Base-by-base conservation (phyloP, 2,797 vertebrate genomes). In the Arrhamphus sclerolepis region DNA sequence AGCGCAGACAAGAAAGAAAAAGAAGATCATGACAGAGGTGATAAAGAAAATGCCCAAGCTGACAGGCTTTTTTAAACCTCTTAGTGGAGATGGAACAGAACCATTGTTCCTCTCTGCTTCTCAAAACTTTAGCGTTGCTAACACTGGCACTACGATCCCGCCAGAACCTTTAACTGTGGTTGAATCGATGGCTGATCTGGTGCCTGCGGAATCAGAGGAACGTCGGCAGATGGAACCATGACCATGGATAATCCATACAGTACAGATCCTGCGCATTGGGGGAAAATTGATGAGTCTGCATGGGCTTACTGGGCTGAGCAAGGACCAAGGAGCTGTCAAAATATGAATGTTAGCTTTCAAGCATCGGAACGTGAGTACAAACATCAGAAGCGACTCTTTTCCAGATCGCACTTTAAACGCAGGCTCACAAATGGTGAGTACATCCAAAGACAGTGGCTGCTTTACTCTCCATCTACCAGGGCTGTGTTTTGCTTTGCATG, bases 381-480 rank as follows among this genome's bases (percentile, higher is more conserved):
- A 28, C 28, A 28, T 28, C 28, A 28, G 28, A 28, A 28, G 28
- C 28, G 28, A n/a, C n/a, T n/a, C n/a, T n/a, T n/a, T n/a, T n/a
- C n/a, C n/a, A n/a, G n/a, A n/a, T n/a, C n/a, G n/a, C 28, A 28
- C 28, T 28, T 28, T 28, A 28, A 28, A 28, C 28, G 34, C 19
- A 53, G 24, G 34, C 14, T 53, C 1, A 14, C 16, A 40, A 53
- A 53, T 40, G 34, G 51, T 53, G 34, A 53, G 13, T 53, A 40
- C 14, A 22, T 53, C 34, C 14, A 21, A 40, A 53, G 51, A 40
- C 51, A 40, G 19, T 53, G 38, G 38, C 34, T 40, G 34, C 51
- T 53, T 21, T 38, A 53, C 20, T 53, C 51, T 53, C 51, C 34
- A n/a, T 53, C 20, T n/a, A 2, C 1, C 49, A 22, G 46, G 49